Percentiles rank a stretch among this genome's conserved stretches.
Evolutionary conservation across 2,888 invertebrate species (phyloP).

Genomic region (Axea sp.): DNA sequence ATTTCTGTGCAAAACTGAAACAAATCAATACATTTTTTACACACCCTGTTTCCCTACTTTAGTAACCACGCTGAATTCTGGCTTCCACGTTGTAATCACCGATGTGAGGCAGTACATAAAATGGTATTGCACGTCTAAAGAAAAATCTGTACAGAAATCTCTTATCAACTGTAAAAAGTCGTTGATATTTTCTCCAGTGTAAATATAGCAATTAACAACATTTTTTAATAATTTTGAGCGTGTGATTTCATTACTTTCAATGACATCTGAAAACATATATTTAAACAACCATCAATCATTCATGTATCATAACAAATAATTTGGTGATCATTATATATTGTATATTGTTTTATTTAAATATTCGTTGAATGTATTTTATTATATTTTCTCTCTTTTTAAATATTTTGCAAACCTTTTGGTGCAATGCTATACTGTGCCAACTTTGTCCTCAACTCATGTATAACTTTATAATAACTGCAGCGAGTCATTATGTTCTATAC

Average conservation of each 20-base stretch:
- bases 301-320: no score
- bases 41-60: conserved; percentile 63
- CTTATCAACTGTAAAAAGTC: conserved; percentile 69
- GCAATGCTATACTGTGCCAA: conserved; percentile 72
- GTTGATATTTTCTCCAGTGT: conserved; percentile 59
- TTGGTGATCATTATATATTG: neutral
- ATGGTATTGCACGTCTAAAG: conserved; percentile 76
- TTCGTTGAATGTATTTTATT: no score
- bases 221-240: conserved; percentile 71
- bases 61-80: conserved; percentile 65
- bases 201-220: conserved; percentile 65
- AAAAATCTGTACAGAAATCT: conserved; percentile 79
- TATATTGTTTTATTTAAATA: no score
- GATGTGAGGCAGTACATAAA: conserved; percentile 76
- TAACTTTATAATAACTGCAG: conserved; percentile 66
- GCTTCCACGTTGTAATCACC: conserved; percentile 79
- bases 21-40: no score
- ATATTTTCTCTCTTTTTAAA: no score
- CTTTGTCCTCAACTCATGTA: conserved; percentile 74
- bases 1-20: no score
- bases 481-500: conserved; percentile 57
- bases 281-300: no score
- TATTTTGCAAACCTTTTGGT: conserved; percentile 73
- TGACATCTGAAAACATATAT: conserved; percentile 68
- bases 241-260: conserved; percentile 67